Evolutionary conservation across 1,140 invertebrate genomes (phyloP), one percentile per base, ranked within the genome.

Genomic region (Nasonia giraulti): DNA sequence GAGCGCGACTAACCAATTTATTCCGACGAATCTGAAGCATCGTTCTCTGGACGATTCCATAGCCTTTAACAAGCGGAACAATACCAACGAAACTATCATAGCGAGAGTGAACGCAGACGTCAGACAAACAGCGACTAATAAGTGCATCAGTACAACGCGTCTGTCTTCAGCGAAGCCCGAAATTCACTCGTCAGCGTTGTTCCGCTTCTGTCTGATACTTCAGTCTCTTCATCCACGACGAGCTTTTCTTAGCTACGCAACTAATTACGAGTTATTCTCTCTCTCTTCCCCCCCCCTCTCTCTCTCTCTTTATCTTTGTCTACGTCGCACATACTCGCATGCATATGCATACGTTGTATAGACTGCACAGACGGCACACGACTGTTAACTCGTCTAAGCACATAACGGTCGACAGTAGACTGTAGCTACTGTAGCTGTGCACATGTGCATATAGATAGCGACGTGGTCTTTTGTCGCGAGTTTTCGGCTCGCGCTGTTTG

Each of bases 171-270:
- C 33, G 2, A 37, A 71, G 31, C 23, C 68, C 68, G 27, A 27
- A 27, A 71, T 33, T 31, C 68, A 71, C n/a, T 4, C 23, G 40
- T 44, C 40, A 44, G 1, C 10, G 68, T 17, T 11, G n/a, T 27
- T 10, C 27, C 23, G 23, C 68, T 12, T 71, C 68, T 33, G 23
- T 31, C 68, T 71, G 10, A 11, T 71, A 27, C 68, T 71, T 31
- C 31, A 62, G 55, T 33, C 10, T 3, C 20, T 71, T 71, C 68
- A 71, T 12, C 14, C 68, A 20, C 2, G 68, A 71, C 68, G 27
- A 71, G 68, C 68, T 71, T 71, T 71, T 71, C 68, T 71, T 71
- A 71, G 68, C 68, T 71, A 62, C 27, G 31, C 68, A 71, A 71
- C 68, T 71, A 71, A 71, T 71, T 71, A 71, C 27, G 23, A 33